Percentiles rank a stretch among this genome's conserved stretches.
Conservation (phyloP, 2,888 invertebrate genomes). For the Oasisia sp. region DNA sequence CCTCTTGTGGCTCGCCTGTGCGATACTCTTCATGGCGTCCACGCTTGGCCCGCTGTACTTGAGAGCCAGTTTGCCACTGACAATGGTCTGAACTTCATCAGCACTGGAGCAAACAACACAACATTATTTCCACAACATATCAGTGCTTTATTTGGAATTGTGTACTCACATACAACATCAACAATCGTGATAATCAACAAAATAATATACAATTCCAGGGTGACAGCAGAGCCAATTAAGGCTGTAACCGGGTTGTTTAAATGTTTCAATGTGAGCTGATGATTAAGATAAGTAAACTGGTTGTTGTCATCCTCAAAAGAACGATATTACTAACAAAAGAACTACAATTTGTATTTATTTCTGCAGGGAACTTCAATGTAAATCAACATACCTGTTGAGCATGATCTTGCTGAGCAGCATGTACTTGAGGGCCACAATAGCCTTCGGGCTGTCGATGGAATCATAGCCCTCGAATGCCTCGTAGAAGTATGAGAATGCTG, state of each 20-base stretch:
- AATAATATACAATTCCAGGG: too few species aligned
- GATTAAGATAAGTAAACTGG: neutral
- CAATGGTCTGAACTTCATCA: slow-evolving; percentile 93
- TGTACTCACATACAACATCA: too few species aligned
- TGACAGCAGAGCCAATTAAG: too few species aligned
- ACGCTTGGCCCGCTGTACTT: slow-evolving; percentile 95
- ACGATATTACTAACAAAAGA: neutral
- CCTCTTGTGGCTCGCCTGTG: slow-evolving; percentile 94
- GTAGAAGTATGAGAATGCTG: slow-evolving; percentile 99
- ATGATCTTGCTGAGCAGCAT: slow-evolving; percentile 99
- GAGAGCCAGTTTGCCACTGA: slow-evolving; percentile 95
- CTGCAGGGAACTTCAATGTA: neutral
- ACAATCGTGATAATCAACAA: too few species aligned
- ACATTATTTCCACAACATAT: too few species aligned
- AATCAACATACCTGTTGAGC: slow-evolving; percentile 74
- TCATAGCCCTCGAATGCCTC: slow-evolving; percentile 99
- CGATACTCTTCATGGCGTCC: slow-evolving; percentile 98
- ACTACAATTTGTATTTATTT: neutral
- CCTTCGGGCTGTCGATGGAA: slow-evolving; percentile 89
- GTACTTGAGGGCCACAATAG: slow-evolving; percentile 95
- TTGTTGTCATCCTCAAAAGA: too few species aligned
- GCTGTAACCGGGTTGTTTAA: too few species aligned
- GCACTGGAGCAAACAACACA: slow-evolving; percentile 71
- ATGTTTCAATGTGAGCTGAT: neutral
- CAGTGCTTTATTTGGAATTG: too few species aligned